phyloP scores from a whole-genome alignment of 2,888 invertebrate genomes.

The Alcis repandata region DNA sequence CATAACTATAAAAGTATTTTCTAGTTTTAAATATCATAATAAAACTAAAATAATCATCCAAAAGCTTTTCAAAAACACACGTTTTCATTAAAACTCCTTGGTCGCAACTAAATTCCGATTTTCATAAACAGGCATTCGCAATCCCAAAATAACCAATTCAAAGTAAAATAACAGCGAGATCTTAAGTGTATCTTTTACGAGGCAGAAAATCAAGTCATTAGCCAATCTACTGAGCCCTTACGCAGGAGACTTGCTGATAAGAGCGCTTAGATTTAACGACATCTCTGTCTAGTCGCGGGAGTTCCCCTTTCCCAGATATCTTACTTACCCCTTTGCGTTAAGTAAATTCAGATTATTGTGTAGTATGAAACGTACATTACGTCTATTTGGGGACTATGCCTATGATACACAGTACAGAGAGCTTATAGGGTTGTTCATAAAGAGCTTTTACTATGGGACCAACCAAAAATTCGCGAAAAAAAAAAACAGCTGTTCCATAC shows the following conservation, averaged over 20 bases:
- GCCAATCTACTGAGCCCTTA: slow-evolving; percentile 67
- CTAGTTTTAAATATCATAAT: too few relatives aligned
- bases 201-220: slow-evolving; percentile 76
- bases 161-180: slow-evolving; percentile 40
- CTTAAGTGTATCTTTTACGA: slow-evolving; percentile 61
- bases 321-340: slow-evolving; percentile 34
- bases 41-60: too few relatives aligned
- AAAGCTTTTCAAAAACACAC: too few relatives aligned
- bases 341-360: slow-evolving; percentile 18
- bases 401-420: neutral
- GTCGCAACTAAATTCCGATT: slow-evolving; percentile 3
- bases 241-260: slow-evolving; percentile 74
- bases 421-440: too few relatives aligned
- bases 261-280: slow-evolving; percentile 72
- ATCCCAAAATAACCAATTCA: slow-evolving; percentile 33
- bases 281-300: slow-evolving; percentile 67
- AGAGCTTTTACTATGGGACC: too few relatives aligned
- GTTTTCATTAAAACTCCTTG: too few relatives aligned
- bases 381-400: neutral
- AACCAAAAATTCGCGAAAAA: too few relatives aligned
- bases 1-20: too few relatives aligned
- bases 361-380: neutral
- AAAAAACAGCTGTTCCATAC: too few relatives aligned
- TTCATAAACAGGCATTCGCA: slow-evolving; percentile 17
- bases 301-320: slow-evolving; percentile 54